phyloP scores from a whole-genome alignment of 2,888 invertebrate genomes.

The Enchytraeus crypticus region DNA sequence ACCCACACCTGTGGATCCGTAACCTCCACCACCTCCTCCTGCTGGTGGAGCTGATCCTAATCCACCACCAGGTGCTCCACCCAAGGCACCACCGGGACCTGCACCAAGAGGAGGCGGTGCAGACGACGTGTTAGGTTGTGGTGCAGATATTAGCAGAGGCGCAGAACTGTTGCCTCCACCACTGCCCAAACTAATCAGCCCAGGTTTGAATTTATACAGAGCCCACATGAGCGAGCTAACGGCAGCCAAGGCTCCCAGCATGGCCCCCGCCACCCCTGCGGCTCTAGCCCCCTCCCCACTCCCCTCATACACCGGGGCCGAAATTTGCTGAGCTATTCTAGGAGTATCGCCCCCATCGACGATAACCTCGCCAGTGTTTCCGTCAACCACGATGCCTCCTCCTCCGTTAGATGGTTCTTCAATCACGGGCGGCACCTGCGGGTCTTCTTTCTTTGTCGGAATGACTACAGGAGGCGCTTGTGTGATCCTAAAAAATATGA shows the following conservation, averaged over 20 bases:
- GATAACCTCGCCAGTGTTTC: slow-evolving; percentile 18
- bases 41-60: background rate
- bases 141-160: slow-evolving; percentile 32
- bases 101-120: background rate
- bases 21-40: slow-evolving; percentile 8
- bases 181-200: slow-evolving; percentile 10
- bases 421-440: background rate
- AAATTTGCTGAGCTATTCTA: slow-evolving; percentile 14
- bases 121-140: slow-evolving; percentile 14
- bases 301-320: slow-evolving; percentile 19
- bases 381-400: slow-evolving; percentile 27
- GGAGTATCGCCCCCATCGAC: slow-evolving; percentile 22
- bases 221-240: slow-evolving; percentile 29
- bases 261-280: slow-evolving; percentile 30
- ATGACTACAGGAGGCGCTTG: background rate
- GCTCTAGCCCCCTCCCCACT: slow-evolving; percentile 9
- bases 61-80: background rate
- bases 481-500: background rate
- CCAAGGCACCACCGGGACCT: background rate
- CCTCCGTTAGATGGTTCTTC: too few species aligned
- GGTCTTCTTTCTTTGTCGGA: background rate
- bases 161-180: background rate
- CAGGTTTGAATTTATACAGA: slow-evolving; percentile 30
- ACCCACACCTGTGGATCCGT: slow-evolving; percentile 3
- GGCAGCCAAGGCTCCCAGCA: slow-evolving; percentile 26